Base-by-base conservation (phyloP, 2,888 invertebrate species). In the Temnothorax rugatulus region DNA sequence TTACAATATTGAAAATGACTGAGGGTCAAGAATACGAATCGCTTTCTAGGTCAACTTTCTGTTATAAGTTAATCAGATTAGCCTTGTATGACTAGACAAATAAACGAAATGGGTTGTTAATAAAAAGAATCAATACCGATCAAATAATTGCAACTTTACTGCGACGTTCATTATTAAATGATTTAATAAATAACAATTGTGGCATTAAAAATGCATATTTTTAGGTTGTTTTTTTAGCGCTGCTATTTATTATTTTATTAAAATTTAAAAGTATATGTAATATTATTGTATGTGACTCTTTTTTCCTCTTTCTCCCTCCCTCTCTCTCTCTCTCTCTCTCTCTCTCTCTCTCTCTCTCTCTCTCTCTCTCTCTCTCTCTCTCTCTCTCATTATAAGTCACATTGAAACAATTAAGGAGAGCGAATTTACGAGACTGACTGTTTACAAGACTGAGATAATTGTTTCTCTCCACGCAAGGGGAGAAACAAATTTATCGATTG, bases 21-120 rank as follows among this genome's bases (percentile, higher is more conserved):
- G 25, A 68, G 11, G 18, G 15, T 77, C 77, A 77, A 44, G 57
- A 29, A 44, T 41, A 77, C 41, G 4, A n/a, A 15, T 54, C 52
- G 38, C 4, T 57, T 64, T 59, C 25, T 83, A 83, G 75, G 25
- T 1, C 50, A 29, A 13, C 9, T 13, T 77, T 66, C n/a, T 54
- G 50, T 18, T 64, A n/a, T 64, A 18, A 76, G 13, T 64, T 52
- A 38, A 8, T n/a, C 11, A 38, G 9, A 76, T 29, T 18, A 79
- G 21, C 54, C 63, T 69, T 79, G 34, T 68, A 85, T 47, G 41
- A 68, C 2, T 21, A 68, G 47, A 59, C 29, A 63, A 75, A 7
- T 54, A 29, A 66, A 75, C 18, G 1, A 52, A 75, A 50, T 29
- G 25, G 18, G n/a, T 66, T 52, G 34, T 13, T 21, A 11, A 47